Conservation (phyloP, 1,140 invertebrate species). For the Drosophila prosaltans region DNA sequence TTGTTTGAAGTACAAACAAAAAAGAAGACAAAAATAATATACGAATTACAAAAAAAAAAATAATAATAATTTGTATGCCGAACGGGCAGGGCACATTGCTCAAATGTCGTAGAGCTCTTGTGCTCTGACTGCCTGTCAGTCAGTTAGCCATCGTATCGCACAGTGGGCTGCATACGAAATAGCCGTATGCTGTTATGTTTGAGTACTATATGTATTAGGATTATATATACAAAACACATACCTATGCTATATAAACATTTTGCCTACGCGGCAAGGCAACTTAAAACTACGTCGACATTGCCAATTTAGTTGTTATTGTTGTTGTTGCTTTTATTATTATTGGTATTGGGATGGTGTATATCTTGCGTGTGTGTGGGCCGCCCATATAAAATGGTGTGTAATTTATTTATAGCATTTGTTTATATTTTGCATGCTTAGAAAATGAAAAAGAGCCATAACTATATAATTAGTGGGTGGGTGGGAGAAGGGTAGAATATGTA, state of each 20-base stretch:
- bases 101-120: slow-evolving; percentile 66
- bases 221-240: slow-evolving; percentile 22
- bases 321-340: background rate
- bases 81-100: slow-evolving; percentile 62
- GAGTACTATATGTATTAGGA: slow-evolving; percentile 64
- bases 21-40: slow-evolving; percentile 1
- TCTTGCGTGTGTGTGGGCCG: slow-evolving; percentile 53
- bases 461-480: slow-evolving; percentile 3
- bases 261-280: slow-evolving; percentile 20
- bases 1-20: slow-evolving; percentile 51
- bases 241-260: slow-evolving; percentile 19
- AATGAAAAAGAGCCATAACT: slow-evolving; percentile 39
- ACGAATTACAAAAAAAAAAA: slow-evolving; percentile 19
- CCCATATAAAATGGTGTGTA: slow-evolving; percentile 34
- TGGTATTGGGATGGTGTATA: background rate
- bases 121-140: slow-evolving; percentile 32
- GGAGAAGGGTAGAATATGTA: background rate
- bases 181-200: slow-evolving; percentile 73
- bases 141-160: slow-evolving; percentile 59
- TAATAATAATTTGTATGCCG: slow-evolving; percentile 67
- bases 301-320: slow-evolving; percentile 8
- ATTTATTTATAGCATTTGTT: slow-evolving; percentile 79
- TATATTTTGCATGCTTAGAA: slow-evolving; percentile 67
- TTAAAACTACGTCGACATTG: slow-evolving; percentile 14
- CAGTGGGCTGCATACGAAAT: slow-evolving; percentile 76